Percentiles rank a stretch among this genome's conserved stretches.
These are phyloP conservation scores for Sinocyclocheilus grahami DNA, from an alignment of 2,113 vertebrate genomes.

Conservation along the genomic window DNA sequence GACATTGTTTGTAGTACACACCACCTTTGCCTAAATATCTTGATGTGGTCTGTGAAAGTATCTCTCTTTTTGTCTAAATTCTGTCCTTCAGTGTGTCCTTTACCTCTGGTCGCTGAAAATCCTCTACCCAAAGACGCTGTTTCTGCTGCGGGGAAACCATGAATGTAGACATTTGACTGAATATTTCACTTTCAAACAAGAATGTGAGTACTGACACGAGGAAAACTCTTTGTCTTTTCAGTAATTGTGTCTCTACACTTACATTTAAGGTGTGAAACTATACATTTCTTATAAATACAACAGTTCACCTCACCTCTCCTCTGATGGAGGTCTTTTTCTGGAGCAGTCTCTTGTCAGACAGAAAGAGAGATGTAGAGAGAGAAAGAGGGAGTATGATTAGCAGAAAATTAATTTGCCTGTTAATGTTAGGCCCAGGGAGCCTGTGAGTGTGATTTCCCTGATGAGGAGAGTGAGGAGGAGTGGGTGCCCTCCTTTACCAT, in stretches of 20 bases:
- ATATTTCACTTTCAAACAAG: constrained; percentile 87
- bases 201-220: constrained; percentile 75
- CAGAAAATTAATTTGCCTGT: constrained; percentile 78
- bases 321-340: constrained; percentile 40
- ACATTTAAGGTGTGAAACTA: background rate
- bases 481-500: constrained; percentile 81
- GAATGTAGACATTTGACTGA: constrained; percentile 87
- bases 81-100: constrained; percentile 74
- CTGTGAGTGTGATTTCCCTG: constrained; percentile 78
- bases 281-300: background rate
- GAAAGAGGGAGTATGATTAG: constrained; percentile 71
- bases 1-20: background rate
- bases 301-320: constrained; percentile 38
- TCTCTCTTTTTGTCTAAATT: constrained; percentile 16
- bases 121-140: constrained; percentile 84
- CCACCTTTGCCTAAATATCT: background rate
- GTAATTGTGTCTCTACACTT: background rate
- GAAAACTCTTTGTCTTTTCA: background rate
- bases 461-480: constrained; percentile 75
- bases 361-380: constrained; percentile 24
- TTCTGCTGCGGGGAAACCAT: constrained; percentile 83
- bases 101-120: constrained; percentile 85
- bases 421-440: constrained; percentile 80
- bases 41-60: constrained; percentile 14
- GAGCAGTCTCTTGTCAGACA: constrained; percentile 33